Percentiles rank a stretch among this genome's conserved stretches.
Evolutionary conservation across 2,888 invertebrate genomes (phyloP).

Genomic region (Brenthis daphne): DNA sequence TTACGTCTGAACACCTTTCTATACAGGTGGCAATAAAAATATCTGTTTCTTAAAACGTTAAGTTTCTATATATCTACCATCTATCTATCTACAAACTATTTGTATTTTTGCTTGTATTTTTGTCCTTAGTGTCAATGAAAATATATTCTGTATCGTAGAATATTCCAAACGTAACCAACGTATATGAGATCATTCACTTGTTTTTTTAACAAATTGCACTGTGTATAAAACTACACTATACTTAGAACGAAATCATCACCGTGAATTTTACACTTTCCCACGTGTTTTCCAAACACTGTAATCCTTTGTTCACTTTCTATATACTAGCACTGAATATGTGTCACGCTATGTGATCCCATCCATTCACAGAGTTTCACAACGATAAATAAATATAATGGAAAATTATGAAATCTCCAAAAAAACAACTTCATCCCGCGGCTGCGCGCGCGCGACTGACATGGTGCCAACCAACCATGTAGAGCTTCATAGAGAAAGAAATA

Average conservation of each 20-base stretch:
- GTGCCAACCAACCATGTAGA: constrained; percentile 58
- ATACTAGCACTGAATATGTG: constrained; percentile 40
- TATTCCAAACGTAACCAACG: constrained; percentile 29
- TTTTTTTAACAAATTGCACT: constrained; percentile 14
- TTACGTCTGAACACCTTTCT: constrained; percentile 21
- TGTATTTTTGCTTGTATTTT: not conserved
- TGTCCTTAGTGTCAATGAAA: not conserved
- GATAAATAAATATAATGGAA: constrained; percentile 26
- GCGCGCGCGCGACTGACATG: constrained; percentile 74
- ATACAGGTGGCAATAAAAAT: constrained; percentile 28
- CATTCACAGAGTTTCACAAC: constrained; percentile 33
- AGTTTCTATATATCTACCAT: not conserved
- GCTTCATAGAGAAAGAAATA: constrained; percentile 52
- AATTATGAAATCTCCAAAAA: constrained; percentile 50
- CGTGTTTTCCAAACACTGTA: constrained; percentile 47
- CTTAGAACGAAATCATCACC: constrained; percentile 23
- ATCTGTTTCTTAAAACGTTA: constrained; percentile 19
- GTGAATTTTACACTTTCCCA: constrained; percentile 41
- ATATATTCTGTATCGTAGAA: not conserved
- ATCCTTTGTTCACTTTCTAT: constrained; percentile 49
- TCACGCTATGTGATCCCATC: constrained; percentile 31
- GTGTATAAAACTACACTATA: constrained; percentile 10
- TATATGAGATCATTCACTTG: constrained; percentile 8
- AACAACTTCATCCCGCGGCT: constrained; percentile 61
- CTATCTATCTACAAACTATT: not conserved